Percentiles rank a stretch among this genome's conserved stretches.
phyloP scores from a whole-genome alignment of 2,113 vertebrate genomes.

The Galbula dea region DNA sequence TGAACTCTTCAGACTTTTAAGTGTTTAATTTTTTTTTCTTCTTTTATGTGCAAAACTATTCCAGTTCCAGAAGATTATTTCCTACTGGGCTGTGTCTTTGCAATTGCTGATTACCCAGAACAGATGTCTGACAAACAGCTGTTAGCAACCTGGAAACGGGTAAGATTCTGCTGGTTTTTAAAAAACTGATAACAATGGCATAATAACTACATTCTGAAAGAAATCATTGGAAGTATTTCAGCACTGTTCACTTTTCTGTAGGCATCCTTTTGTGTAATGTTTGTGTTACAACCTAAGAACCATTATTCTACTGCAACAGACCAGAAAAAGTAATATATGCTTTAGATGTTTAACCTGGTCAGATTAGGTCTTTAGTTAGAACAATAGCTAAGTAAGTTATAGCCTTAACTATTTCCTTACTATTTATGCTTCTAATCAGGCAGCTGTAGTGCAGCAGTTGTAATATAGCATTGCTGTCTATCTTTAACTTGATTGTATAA shows the following conservation, averaged over 20 bases:
- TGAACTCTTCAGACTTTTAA: not conserved
- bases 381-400: not conserved
- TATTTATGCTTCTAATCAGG: not conserved
- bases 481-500: not conserved
- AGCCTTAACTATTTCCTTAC: not conserved
- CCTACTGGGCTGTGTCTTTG: constrained; percentile 92
- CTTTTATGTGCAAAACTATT: not conserved
- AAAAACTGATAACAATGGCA: not conserved
- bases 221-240: not conserved
- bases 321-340: not conserved
- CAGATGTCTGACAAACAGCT: constrained; percentile 98
- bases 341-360: not conserved
- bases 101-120: constrained; percentile 94
- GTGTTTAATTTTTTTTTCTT: not conserved
- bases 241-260: not conserved
- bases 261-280: not conserved
- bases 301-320: not conserved
- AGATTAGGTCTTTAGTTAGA: not conserved
- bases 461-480: not conserved
- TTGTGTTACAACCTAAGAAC: not conserved
- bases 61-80: constrained; percentile 93
- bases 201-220: not conserved
- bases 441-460: not conserved
- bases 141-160: constrained; percentile 93
- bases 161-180: constrained; percentile 62